Conservation (phyloP, 1,140 invertebrate species). For the Phocides pigmalion region DNA sequence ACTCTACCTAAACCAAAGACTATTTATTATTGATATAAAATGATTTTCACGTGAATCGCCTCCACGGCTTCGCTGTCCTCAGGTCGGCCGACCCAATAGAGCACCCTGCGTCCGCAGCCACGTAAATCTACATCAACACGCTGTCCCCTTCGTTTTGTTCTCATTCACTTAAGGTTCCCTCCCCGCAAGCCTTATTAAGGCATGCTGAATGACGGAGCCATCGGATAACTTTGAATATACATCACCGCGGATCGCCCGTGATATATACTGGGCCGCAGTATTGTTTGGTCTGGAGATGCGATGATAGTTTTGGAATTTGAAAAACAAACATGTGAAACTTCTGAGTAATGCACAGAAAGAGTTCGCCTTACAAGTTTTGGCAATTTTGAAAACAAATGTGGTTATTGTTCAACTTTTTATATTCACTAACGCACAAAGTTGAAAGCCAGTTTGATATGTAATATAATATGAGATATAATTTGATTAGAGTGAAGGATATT, state of each 20-base stretch:
- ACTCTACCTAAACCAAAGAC: too few species aligned
- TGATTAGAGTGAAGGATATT: too few species aligned
- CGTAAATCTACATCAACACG: conserved; percentile 78
- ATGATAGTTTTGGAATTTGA: conserved; percentile 23
- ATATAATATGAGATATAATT: too few species aligned
- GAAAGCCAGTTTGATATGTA: too few species aligned
- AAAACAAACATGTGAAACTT: conserved; percentile 2
- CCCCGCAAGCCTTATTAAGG: conserved; percentile 46
- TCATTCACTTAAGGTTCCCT: conserved; percentile 64
- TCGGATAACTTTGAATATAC: conserved; percentile 34
- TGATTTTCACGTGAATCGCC: conserved; percentile 8
- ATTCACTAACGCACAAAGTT: too few species aligned
- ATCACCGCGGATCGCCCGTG: conserved; percentile 28
- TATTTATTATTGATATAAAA: too few species aligned
- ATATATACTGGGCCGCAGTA: conserved; percentile 13
- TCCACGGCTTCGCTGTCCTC: conserved; percentile 43
- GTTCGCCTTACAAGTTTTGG: background rate
- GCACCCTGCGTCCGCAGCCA: conserved; percentile 64
- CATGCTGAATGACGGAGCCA: conserved; percentile 39
- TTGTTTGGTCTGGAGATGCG: conserved; percentile 23
- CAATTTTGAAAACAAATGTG: background rate
- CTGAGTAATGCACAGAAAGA: conserved; percentile 12
- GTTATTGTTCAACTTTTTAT: background rate
- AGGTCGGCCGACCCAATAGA: conserved; percentile 66
- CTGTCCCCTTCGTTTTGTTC: conserved; percentile 72